Evolutionary conservation across 2,797 vertebrate species (phyloP).

Genomic region (Galago senegalensis): DNA sequence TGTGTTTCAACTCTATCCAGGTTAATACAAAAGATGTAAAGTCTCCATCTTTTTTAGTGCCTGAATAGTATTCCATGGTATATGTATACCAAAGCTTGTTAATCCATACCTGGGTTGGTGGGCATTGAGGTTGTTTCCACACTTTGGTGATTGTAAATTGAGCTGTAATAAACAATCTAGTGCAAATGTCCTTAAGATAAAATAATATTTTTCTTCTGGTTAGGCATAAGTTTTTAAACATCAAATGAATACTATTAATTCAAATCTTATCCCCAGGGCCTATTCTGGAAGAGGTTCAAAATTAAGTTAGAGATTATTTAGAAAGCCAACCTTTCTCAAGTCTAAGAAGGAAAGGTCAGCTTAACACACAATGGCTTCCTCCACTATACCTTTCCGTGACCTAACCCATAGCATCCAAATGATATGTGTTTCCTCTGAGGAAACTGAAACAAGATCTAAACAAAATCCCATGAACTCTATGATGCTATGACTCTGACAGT

Average conservation of each 20-base stretch:
- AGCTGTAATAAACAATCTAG: too few relatives aligned
- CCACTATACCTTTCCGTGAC: not conserved
- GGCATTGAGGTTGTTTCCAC: too few relatives aligned
- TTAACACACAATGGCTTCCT: not conserved
- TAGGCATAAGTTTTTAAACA: not conserved
- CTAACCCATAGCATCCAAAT: conserved; percentile 16
- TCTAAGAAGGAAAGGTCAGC: not conserved
- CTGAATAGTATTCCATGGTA: too few relatives aligned
- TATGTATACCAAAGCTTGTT: too few relatives aligned
- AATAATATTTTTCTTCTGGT: too few relatives aligned
- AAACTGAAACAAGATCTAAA: not conserved
- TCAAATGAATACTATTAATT: not conserved
- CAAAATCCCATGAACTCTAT: not conserved
- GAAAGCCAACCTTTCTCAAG: not conserved
- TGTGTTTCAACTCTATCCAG: too few relatives aligned
- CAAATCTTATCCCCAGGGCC: conserved; percentile 40
- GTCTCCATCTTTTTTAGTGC: too few relatives aligned
- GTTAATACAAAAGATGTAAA: too few relatives aligned
- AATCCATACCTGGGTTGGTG: too few relatives aligned
- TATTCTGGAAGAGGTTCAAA: conserved; percentile 15
- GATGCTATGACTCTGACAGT: not conserved
- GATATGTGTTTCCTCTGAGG: not conserved
- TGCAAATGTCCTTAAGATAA: too few relatives aligned
- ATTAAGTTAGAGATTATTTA: not conserved
- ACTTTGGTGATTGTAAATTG: too few relatives aligned